Evolutionary conservation across 2,113 vertebrate genomes (phyloP).

Genomic region (Grus americana): DNA sequence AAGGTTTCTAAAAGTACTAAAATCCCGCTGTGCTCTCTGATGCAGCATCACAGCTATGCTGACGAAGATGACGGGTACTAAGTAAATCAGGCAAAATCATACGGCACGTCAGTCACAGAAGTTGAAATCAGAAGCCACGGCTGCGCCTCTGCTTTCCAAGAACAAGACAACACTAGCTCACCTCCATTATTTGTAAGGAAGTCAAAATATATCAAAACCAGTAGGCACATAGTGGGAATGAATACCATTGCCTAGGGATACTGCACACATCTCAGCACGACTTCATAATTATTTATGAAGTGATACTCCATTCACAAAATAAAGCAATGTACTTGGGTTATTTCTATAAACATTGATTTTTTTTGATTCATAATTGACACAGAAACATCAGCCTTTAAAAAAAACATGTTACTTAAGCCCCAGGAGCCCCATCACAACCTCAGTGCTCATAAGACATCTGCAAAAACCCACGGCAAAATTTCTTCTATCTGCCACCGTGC

Average conservation of each 20-base stretch:
- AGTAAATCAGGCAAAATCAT: not conserved
- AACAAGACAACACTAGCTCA: not conserved
- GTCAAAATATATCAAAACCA: not conserved
- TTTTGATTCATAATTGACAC: not conserved
- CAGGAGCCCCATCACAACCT: not conserved
- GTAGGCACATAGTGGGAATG: not conserved
- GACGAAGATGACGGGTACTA: not conserved
- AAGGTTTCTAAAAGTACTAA: not conserved
- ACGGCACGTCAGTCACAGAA: rapidly evolving
- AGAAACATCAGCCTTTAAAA: not conserved
- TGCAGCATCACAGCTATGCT: not conserved
- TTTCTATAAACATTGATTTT: not conserved
- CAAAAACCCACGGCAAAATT: not conserved
- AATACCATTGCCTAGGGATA: not conserved
- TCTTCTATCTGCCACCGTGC: not conserved
- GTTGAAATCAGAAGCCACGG: not conserved
- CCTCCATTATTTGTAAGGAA: not conserved
- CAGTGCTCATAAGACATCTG: not conserved
- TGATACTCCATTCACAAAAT: not conserved
- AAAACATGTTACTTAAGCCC: not conserved
- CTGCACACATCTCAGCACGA: not conserved
- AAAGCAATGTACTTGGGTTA: not conserved
- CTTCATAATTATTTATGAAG: not conserved
- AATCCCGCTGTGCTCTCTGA: not conserved
- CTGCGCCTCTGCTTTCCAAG: not conserved